Base-by-base conservation (phyloP, 2,888 invertebrate species). In the Pegoplata infirma region DNA sequence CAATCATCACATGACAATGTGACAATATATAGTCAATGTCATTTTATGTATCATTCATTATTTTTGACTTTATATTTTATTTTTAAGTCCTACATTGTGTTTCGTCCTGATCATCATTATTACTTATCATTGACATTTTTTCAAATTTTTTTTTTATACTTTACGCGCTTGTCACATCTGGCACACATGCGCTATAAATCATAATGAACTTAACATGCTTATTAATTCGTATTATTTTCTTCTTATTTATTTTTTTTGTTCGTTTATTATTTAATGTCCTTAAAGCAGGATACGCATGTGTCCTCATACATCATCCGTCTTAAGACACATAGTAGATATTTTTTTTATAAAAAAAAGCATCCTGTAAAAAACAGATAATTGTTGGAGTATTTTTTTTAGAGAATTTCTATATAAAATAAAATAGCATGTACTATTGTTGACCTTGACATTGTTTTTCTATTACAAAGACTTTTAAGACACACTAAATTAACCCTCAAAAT, bases 401-500 rank as follows among this genome's bases (percentile, higher is more conserved):
- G 10, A 14, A 32, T 25, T 16, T 6, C 14, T 3, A 46, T 40
- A 23, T 3, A 49, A 28, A 46, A 25, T 63, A 28, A n/a, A n/a
- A 56, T 56, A n/a, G 5, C 56, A 16, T 69, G 56, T 74, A 68
- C 77, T 75, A 80, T 67, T 79, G 61, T 72, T 82, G 83, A 82
- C 83, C 82, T 83, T 83, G 83, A 83, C 82, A 83, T 80, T 81
- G 80, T 83, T 83, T 81, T 68, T 68, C 73, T 77, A 81, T 81
- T 80, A 78, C 82, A 82, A 83, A 83, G 82, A 82, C 82, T 83
- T 81, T 84, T 83, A 83, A 82, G 81, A 81, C 76, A 63, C n/a
- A 61, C 56, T 47, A 59, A 71, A 17, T 17, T 74, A 67, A 74
- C 66, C 44, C 59, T 66, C 66, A 59, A 32, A n/a, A 46, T 17